Evolutionary conservation across 2,888 invertebrate species (phyloP).

Genomic region (Barypeithes pellucidus): DNA sequence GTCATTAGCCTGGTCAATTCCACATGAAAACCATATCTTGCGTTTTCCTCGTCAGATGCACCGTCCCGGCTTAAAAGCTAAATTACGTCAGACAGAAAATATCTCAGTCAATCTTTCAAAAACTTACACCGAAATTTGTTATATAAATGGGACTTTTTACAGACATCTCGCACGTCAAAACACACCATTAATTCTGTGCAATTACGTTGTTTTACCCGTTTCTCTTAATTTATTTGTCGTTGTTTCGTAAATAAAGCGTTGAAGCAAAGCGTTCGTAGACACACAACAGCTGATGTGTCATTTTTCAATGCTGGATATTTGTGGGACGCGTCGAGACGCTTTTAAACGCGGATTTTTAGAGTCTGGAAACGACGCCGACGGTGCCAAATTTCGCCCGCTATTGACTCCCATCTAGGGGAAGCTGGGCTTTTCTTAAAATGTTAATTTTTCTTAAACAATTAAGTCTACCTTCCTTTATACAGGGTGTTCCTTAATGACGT

Average conservation of each 20-base stretch:
- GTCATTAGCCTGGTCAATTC: no score
- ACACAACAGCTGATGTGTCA: slow-evolving; percentile 63
- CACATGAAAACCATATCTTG: no score
- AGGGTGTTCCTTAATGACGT: no score
- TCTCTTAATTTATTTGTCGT: slow-evolving; percentile 62
- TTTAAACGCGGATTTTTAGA: slow-evolving; percentile 49
- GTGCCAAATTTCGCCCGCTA: neutral
- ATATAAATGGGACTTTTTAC: slow-evolving; percentile 34
- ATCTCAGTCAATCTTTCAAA: neutral
- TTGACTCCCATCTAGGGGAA: neutral
- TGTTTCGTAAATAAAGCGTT: slow-evolving; percentile 58
- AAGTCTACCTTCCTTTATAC: no score
- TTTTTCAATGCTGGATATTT: slow-evolving; percentile 62
- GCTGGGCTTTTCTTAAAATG: neutral
- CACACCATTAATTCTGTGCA: slow-evolving; percentile 61
- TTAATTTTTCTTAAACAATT: no score
- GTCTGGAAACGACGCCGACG: slow-evolving; percentile 16
- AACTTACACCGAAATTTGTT: slow-evolving; percentile 15
- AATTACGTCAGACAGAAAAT: neutral
- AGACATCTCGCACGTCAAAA: slow-evolving; percentile 31
- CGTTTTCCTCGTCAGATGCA: neutral
- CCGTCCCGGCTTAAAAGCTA: neutral
- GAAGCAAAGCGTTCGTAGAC: slow-evolving; percentile 37
- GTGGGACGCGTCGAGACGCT: slow-evolving; percentile 60
- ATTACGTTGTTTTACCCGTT: slow-evolving; percentile 61